Evolutionary conservation across 1,140 invertebrate species (phyloP).

Genomic region (Trachymyrmex cornetzi): DNA sequence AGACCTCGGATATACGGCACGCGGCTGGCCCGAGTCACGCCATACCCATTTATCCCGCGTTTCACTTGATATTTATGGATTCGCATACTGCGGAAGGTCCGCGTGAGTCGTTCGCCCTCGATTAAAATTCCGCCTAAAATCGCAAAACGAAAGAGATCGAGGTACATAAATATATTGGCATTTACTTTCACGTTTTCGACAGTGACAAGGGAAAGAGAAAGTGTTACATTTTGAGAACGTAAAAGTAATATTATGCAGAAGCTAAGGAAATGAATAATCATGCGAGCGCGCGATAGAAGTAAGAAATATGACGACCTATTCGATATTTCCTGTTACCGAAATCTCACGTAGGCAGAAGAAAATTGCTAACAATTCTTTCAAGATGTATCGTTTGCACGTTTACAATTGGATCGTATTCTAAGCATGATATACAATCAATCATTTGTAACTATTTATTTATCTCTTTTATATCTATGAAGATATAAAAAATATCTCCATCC

Average conservation of each 20-base stretch:
- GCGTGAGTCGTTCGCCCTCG: neutral
- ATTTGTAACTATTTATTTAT: conserved; percentile 24
- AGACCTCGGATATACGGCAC: neutral
- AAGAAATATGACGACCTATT: conserved; percentile 47
- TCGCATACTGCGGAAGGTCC: neutral
- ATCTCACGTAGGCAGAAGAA: conserved; percentile 9
- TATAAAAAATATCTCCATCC: neutral
- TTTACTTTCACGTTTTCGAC: conserved; percentile 52
- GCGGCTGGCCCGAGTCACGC: conserved; percentile 9
- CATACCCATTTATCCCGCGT: conserved; percentile 36
- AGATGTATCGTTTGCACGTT: conserved; percentile 45
- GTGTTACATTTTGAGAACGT: conserved; percentile 39
- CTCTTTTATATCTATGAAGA: neutral
- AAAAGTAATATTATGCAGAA: conserved; percentile 34
- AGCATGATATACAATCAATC: conserved; percentile 28
- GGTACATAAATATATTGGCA: neutral
- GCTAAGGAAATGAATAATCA: conserved; percentile 35
- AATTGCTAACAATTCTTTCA: conserved; percentile 29
- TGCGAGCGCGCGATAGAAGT: conserved; percentile 21
- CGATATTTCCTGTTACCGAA: conserved; percentile 47
- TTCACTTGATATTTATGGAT: conserved; percentile 57
- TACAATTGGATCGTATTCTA: conserved; percentile 8
- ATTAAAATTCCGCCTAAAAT: conserved; percentile 51
- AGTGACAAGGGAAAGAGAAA: conserved; percentile 12
- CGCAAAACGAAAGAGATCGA: conserved; percentile 1